Conservation (phyloP, 1,140 invertebrate genomes). For the Heliothis subflexa region DNA sequence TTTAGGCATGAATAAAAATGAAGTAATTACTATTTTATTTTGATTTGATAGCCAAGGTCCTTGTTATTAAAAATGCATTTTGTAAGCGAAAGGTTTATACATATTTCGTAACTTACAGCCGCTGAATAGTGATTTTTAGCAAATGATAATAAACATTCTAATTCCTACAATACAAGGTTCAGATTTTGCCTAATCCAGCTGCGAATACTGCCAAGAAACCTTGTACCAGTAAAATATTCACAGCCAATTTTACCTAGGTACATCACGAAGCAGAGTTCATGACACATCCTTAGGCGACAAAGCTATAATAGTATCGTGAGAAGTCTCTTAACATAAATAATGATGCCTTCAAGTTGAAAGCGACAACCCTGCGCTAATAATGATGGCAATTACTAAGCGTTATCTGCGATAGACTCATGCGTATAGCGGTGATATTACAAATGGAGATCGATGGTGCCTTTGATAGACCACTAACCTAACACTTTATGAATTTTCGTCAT, state of each 20-base stretch:
- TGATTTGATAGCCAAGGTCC: too few species aligned
- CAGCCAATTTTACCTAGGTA: neutral
- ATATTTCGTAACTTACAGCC: neutral
- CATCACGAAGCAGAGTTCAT: neutral
- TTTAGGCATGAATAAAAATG: too few species aligned
- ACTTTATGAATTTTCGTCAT: neutral
- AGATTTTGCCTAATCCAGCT: neutral
- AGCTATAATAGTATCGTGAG: neutral
- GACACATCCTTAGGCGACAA: neutral
- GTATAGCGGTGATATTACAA: slow-evolving; percentile 18
- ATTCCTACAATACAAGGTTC: neutral
- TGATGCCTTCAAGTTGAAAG: neutral
- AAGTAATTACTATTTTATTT: too few species aligned
- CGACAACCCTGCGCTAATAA: slow-evolving; percentile 26
- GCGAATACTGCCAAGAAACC: neutral
- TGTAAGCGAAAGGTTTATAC: neutral
- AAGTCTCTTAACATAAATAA: neutral
- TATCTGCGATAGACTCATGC: slow-evolving; percentile 30
- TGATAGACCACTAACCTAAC: neutral
- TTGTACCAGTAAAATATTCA: neutral
- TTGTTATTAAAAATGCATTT: too few species aligned
- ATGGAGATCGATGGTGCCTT: slow-evolving; percentile 33
- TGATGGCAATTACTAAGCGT: slow-evolving; percentile 31
- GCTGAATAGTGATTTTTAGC: too few species aligned
- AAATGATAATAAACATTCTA: too few species aligned